A percentile compares a stretch with the other conserved stretches of the same genome.
These are phyloP conservation scores for Amblyjoppa fuscipennis DNA, from an alignment of 2,888 invertebrate species.

Conservation along the genomic window DNA sequence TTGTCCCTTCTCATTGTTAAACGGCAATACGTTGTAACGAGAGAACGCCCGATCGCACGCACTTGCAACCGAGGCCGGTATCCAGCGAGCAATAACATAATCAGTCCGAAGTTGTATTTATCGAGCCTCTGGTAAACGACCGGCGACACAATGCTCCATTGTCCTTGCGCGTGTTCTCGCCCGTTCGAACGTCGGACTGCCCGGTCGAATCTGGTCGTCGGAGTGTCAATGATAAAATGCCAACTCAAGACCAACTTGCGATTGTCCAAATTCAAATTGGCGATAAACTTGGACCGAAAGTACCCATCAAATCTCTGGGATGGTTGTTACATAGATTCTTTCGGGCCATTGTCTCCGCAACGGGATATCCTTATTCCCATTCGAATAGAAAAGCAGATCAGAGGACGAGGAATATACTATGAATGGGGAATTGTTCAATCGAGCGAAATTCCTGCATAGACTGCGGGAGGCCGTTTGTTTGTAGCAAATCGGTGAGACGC, in stretches of 20 bases:
- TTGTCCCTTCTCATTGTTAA: slow-evolving; percentile 48
- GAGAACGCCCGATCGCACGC: slow-evolving; percentile 16
- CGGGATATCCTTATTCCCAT: slow-evolving; percentile 3
- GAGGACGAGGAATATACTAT: slow-evolving; percentile 11
- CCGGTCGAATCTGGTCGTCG: neutral
- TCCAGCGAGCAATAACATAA: slow-evolving; percentile 63
- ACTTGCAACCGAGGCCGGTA: slow-evolving; percentile 11
- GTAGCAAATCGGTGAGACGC: slow-evolving; percentile 46
- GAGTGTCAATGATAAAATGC: slow-evolving; percentile 53
- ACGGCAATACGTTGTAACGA: slow-evolving; percentile 40
- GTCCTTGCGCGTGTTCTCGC: slow-evolving; percentile 59
- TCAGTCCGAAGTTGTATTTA: slow-evolving; percentile 63
- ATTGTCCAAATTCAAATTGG: slow-evolving; percentile 57
- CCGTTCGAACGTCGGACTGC: neutral
- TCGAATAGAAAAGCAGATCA: slow-evolving; percentile 33
- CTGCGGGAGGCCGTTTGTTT: slow-evolving; percentile 55
- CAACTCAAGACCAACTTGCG: slow-evolving; percentile 32
- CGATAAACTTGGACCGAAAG: slow-evolving; percentile 44
- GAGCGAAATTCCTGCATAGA: slow-evolving; percentile 60
- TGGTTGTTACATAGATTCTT: slow-evolving; percentile 11
- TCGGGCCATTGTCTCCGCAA: slow-evolving; percentile 6
- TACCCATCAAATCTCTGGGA: slow-evolving; percentile 34
- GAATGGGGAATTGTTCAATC: slow-evolving; percentile 58
- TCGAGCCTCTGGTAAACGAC: slow-evolving; percentile 57
- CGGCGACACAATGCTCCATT: slow-evolving; percentile 63